Evolutionary conservation across 2,888 invertebrate species (phyloP), one percentile per base, ranked within the genome.

Genomic region (Drosophila barbarae): DNA sequence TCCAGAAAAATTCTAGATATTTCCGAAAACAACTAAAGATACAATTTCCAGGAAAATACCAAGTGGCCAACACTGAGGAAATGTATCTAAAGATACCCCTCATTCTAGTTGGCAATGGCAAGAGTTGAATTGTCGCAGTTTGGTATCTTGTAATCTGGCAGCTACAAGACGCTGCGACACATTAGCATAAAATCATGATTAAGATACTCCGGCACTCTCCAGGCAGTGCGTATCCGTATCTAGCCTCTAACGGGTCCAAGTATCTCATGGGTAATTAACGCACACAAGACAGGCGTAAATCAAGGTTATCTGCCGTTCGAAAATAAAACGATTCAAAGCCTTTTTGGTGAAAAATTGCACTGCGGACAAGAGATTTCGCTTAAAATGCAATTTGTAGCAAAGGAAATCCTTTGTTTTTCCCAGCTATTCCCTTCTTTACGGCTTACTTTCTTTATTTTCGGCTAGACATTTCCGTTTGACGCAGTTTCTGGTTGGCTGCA

Each of bases 151-250:
- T 51, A 64, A 84, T 79, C 84, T 76, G 63, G 76, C 59, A 70
- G 64, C 49, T 60, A 61, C 58, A 80, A 84, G 82, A 84, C 78
- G 69, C 70, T 81, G 85, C 85, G 80, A 76, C 82, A 77, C 83
- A 86, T 85, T 85, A 84, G 82, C 85, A 85, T 85, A 85, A 85
- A 85, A 86, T 85, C 83, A 74, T 75, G 81, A 75, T 85, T 85
- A 86, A 86, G 84, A 85, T 85, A 84, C 79, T 26, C 10, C 26
- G 23, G 10, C 26, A 51, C 70, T 73, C 64, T 23, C 54, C 42
- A 53, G 39, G 68, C 65, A 36, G 57, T 52, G 69, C 63, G 64
- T 64, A 61, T 41, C 47, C 34, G 41, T 56, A 60, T 66, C 64
- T 59, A 47, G 35, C 60, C 44, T 69, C 1, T 8, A 65, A 71